These are phyloP conservation scores for Itoplectis maculator DNA, from an alignment of 2,888 invertebrate species.

Conservation along the genomic window DNA sequence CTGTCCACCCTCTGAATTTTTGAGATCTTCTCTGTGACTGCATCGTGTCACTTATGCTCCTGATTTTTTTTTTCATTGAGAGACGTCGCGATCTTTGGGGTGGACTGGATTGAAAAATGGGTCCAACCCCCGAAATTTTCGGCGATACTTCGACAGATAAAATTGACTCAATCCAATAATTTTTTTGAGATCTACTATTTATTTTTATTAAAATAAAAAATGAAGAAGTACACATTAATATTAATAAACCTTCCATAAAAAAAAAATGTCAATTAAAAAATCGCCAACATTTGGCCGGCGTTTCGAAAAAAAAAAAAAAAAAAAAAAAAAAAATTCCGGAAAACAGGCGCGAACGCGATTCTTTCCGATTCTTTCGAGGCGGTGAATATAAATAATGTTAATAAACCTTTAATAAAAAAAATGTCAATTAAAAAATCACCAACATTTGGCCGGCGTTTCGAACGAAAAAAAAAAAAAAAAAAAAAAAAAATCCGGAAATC, in stretches of 20 bases:
- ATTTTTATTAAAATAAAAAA: not conserved
- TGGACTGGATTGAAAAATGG: not conserved
- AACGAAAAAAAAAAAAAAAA: too few relatives aligned
- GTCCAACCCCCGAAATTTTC: not conserved
- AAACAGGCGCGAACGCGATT: constrained; percentile 9
- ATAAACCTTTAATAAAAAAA: too few relatives aligned
- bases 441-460: not conserved
- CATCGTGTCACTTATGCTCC: not conserved
- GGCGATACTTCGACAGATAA: too few relatives aligned
- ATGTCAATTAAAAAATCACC: too few relatives aligned
- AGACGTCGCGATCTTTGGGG: not conserved
- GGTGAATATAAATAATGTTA: constrained; percentile 22
- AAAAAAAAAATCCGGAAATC: constrained; percentile 8
- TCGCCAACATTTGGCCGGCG: not conserved
- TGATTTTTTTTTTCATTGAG: not conserved
- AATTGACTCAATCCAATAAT: too few relatives aligned
- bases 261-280: too few relatives aligned
- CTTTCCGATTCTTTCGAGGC: constrained; percentile 1
- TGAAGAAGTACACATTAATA: too few relatives aligned
- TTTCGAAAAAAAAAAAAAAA: too few relatives aligned
- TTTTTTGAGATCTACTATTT: too few relatives aligned
- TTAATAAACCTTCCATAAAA: too few relatives aligned
- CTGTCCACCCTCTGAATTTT: constrained; percentile 15
- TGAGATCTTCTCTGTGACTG: not conserved
- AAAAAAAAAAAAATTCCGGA: not conserved